A percentile compares a stretch with the other conserved stretches of the same genome.
These are phyloP conservation scores for Chondrosia reniformis DNA, from an alignment of 37 sponge, comb jelly and placozoan genomes.

Conservation along the genomic window DNA sequence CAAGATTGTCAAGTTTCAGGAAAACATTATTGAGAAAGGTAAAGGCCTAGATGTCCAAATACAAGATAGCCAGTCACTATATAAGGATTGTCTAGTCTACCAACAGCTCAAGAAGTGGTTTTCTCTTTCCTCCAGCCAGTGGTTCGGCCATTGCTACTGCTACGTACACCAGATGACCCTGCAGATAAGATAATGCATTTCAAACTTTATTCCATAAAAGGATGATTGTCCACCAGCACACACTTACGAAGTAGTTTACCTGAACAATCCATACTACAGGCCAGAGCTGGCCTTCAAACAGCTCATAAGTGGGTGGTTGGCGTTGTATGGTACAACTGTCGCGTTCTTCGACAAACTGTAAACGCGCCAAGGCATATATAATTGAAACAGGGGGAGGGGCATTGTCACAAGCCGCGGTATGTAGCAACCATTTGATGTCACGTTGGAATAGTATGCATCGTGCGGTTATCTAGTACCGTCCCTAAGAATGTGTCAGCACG, in stretches of 20 bases:
- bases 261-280: conserved; percentile 72
- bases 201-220: no score
- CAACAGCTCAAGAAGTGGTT: conserved; percentile 53
- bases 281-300: conserved; percentile 79
- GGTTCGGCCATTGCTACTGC: conserved; percentile 60
- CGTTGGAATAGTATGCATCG: background rate
- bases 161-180: conserved; percentile 64
- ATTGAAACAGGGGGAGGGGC: no score
- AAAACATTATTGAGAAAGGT: background rate
- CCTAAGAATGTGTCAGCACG: no score
- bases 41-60: no score
- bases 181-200: background rate
- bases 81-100: background rate
- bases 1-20: background rate
- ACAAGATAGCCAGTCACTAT: no score
- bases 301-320: conserved; percentile 62
- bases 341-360: conserved; percentile 49
- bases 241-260: conserved; percentile 12
- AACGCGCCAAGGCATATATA: background rate
- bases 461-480: no score
- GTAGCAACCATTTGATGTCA: no score
- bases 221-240: conserved; percentile 11
- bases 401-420: no score
- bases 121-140: conserved; percentile 28
- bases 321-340: conserved; percentile 44